These are phyloP conservation scores for Scrobipalpa atriplicella DNA, from an alignment of 2,888 invertebrate species.

Conservation along the genomic window DNA sequence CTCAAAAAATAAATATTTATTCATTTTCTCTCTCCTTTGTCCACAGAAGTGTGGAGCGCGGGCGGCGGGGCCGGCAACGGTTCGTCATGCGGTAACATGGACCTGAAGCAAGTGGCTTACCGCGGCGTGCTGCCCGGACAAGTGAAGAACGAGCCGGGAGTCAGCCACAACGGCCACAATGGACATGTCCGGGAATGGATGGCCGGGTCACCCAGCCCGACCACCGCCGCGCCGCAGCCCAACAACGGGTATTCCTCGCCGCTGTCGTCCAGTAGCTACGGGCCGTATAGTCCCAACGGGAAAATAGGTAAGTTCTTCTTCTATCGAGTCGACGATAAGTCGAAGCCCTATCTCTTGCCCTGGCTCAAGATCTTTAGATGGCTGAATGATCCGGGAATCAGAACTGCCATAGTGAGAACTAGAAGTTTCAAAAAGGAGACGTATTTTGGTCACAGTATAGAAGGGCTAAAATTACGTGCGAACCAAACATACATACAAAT, in stretches of 20 bases:
- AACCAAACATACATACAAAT: too few species aligned
- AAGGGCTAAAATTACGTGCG: too few species aligned
- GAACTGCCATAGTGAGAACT: too few species aligned
- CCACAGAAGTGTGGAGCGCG: constrained; percentile 79
- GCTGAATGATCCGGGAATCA: too few species aligned
- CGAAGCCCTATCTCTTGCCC: not conserved
- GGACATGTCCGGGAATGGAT: constrained; percentile 78
- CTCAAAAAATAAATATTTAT: not conserved
- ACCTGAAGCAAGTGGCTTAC: constrained; percentile 85
- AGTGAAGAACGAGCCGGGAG: constrained; percentile 78
- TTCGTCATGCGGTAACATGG: constrained; percentile 85
- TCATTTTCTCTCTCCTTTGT: constrained; percentile 33
- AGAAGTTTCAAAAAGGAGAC: too few species aligned
- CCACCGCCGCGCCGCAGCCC: constrained; percentile 83
- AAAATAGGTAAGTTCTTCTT: constrained; percentile 88
- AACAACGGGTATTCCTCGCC: constrained; percentile 93
- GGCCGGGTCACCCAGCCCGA: constrained; percentile 85
- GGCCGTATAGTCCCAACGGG: constrained; percentile 94
- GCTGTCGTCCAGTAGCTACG: constrained; percentile 94
- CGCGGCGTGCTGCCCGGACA: constrained; percentile 77
- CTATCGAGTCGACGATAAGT: not conserved
- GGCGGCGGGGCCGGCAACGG: constrained; percentile 76
- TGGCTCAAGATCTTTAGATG: too few species aligned
- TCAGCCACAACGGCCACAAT: constrained; percentile 73
- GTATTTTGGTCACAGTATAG: too few species aligned